Evolutionary conservation across 2,113 vertebrate species (phyloP).

Genomic region (Mugil cephalus): DNA sequence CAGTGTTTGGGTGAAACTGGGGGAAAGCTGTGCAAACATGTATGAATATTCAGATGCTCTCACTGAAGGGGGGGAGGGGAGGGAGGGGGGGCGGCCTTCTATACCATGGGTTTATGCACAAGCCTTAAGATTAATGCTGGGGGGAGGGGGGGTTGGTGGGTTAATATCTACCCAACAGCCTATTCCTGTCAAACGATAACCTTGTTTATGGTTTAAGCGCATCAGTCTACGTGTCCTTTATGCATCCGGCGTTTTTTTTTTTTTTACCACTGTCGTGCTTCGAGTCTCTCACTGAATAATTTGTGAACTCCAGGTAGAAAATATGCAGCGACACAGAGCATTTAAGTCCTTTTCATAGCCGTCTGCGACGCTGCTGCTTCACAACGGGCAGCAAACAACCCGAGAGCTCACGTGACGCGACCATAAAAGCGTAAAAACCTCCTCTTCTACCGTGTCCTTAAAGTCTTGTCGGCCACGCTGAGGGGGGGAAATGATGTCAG

Average conservation of each 20-base stretch:
- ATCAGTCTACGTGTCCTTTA: not conserved
- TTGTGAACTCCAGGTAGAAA: not conserved
- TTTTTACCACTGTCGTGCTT: conserved; percentile 17
- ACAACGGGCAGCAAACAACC: conserved; percentile 13
- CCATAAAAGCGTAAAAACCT: conserved; percentile 51
- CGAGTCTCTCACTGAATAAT: conserved; percentile 31
- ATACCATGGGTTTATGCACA: conserved; percentile 3
- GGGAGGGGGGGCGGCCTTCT: not conserved
- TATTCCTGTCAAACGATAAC: conserved; percentile 45
- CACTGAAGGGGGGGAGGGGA: not conserved
- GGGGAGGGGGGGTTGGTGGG: not conserved
- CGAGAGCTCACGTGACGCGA: conserved; percentile 5
- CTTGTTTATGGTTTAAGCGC: conserved; percentile 4
- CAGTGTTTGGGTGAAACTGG: not conserved
- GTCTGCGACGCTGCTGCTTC: not conserved
- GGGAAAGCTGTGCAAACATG: not conserved
- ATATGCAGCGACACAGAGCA: not conserved
- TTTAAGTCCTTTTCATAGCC: not conserved
- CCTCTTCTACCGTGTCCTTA: conserved; percentile 50
- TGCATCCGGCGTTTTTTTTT: no score
- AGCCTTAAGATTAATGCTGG: conserved; percentile 3
- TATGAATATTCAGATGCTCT: conserved; percentile 7
- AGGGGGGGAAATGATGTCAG: conserved; percentile 47
- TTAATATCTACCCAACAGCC: conserved; percentile 31
- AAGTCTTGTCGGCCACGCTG: conserved; percentile 37